These are phyloP conservation scores for Amblyopsis rosae DNA, from an alignment of 2,113 vertebrate genomes.

Conservation along the genomic window DNA sequence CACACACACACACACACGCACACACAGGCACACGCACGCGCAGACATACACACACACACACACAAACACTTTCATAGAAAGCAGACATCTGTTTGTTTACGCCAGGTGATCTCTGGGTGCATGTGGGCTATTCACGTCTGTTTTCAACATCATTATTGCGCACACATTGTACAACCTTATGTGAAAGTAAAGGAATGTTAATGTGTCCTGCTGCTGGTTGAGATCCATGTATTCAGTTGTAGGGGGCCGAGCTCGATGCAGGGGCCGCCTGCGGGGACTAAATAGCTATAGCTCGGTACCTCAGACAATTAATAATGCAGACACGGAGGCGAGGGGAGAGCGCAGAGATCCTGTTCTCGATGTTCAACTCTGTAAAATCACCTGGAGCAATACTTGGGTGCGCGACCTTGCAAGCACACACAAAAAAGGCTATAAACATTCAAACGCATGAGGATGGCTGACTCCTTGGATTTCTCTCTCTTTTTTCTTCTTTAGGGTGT, in stretches of 20 bases:
- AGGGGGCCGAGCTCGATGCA: constrained; percentile 30
- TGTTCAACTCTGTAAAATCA: constrained; percentile 51
- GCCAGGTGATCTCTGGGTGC: not conserved
- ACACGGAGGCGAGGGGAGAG: constrained; percentile 42
- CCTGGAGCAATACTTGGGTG: constrained; percentile 44
- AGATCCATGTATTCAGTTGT: constrained; percentile 70
- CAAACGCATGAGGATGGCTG: constrained; percentile 8
- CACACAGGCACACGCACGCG: not conserved
- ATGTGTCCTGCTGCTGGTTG: constrained; percentile 51
- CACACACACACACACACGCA: constrained; percentile 12
- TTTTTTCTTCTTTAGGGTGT: not conserved
- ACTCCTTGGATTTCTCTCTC: not conserved
- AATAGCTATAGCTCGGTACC: constrained; percentile 52
- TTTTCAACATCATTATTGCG: constrained; percentile 33
- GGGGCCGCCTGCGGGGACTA: constrained; percentile 57
- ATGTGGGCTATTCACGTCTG: constrained; percentile 4
- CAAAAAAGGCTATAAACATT: not conserved
- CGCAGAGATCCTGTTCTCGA: constrained; percentile 49
- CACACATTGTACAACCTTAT: constrained; percentile 29
- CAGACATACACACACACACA: constrained; percentile 1
- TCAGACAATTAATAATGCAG: constrained; percentile 72
- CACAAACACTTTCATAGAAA: constrained; percentile 1
- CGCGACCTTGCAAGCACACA: not conserved
- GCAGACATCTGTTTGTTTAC: no score
- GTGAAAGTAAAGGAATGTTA: constrained; percentile 42